Conservation (phyloP, 2,797 vertebrate species). For the Halcyon badia region DNA sequence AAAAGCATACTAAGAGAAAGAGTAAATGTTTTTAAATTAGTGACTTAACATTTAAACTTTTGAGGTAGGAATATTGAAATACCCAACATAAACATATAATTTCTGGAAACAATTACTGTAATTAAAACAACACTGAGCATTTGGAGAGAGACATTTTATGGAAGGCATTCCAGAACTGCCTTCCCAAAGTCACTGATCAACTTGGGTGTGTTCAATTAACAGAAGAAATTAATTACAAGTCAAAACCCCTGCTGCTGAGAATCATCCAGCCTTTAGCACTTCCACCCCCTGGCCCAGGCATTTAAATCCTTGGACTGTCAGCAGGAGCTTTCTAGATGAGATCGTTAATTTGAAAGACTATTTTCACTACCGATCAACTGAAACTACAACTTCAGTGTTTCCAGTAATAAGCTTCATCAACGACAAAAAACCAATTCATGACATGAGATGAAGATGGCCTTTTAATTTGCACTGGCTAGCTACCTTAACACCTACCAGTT, state of each 20-base stretch:
- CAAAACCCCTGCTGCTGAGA: constrained; percentile 38
- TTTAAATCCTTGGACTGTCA: constrained; percentile 30
- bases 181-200: constrained; percentile 17
- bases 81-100: background rate
- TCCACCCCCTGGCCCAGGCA: background rate
- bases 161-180: background rate
- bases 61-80: background rate
- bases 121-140: constrained; percentile 33
- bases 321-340: background rate
- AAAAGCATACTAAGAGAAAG: background rate
- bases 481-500: background rate
- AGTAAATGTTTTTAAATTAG: background rate
- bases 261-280: background rate
- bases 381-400: background rate
- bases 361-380: constrained; percentile 1
- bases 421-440: background rate
- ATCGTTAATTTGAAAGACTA: background rate
- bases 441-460: background rate
- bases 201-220: constrained; percentile 38
- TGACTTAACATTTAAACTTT: background rate
- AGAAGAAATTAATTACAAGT: constrained; percentile 46
- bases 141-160: background rate
- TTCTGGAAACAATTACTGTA: constrained; percentile 56
- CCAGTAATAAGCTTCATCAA: background rate
- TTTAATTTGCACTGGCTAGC: background rate